A percentile compares a stretch with the other conserved stretches of the same genome.
Conservation (phyloP, 30 jellyfish, hydroid and myxozoan genomes). For the Catostylus mosaicus region DNA sequence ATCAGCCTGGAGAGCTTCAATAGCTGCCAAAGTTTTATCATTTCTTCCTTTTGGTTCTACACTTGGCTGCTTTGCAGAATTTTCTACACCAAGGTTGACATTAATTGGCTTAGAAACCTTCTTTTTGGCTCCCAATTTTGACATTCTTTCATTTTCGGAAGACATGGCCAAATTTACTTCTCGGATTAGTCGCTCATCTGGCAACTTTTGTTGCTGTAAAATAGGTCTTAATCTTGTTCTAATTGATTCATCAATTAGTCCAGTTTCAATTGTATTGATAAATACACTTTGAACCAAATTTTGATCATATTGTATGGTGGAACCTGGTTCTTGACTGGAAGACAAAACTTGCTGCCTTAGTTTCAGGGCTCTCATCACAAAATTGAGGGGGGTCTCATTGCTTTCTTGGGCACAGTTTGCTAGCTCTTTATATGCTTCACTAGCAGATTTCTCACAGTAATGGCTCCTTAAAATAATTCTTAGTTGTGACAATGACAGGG, state of each 20-base stretch:
- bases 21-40: conserved; percentile 19
- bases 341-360: no score
- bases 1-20: conserved; percentile 33
- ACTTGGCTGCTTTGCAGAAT: conserved; percentile 19
- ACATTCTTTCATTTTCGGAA: conserved; percentile 15
- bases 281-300: no score
- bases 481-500: no score
- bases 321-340: no score
- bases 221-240: conserved; percentile 12
- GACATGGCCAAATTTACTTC: not conserved
- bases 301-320: no score
- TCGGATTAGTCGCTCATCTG: conserved; percentile 18
- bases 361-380: no score
- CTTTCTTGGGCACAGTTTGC: no score
- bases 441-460: no score
- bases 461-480: no score
- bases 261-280: no score
- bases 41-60: not conserved
- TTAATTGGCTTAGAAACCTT: conserved; percentile 2
- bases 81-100: conserved; percentile 19
- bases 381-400: no score
- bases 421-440: no score
- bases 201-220: conserved; percentile 3
- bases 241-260: conserved; percentile 45
- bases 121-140: conserved; percentile 24